These are phyloP conservation scores for Leptobrachium leishanense DNA, from an alignment of 2,113 vertebrate species.

Conservation along the genomic window DNA sequence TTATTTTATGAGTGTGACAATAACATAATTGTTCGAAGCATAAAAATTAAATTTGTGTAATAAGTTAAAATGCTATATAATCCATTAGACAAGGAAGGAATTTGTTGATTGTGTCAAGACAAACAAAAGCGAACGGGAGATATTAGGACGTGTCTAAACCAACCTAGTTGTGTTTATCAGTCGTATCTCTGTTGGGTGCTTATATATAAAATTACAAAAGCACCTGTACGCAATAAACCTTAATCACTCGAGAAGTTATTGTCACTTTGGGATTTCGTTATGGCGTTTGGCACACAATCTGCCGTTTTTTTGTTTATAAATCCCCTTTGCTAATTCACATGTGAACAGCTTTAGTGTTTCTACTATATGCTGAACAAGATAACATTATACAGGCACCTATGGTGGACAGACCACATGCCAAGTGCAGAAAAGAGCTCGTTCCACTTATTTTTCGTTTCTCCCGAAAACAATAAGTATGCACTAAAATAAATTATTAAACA, in stretches of 20 bases:
- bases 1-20: neutral
- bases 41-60: neutral
- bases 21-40: neutral
- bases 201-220: constrained; percentile 36
- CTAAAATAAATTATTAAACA: constrained; percentile 41
- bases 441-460: constrained; percentile 16
- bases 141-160: constrained; percentile 23
- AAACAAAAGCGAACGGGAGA: constrained; percentile 8
- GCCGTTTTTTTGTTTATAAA: constrained; percentile 33
- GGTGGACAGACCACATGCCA: constrained; percentile 27
- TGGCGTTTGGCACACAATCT: constrained; percentile 38
- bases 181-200: constrained; percentile 42
- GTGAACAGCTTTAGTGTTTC: constrained; percentile 38
- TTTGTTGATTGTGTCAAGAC: constrained; percentile 7
- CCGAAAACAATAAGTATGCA: constrained; percentile 33
- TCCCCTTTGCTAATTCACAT: constrained; percentile 43
- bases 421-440: constrained; percentile 24
- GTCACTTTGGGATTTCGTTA: constrained; percentile 33
- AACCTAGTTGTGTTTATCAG: constrained; percentile 27
- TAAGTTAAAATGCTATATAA: neutral
- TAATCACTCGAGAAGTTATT: constrained; percentile 47
- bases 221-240: constrained; percentile 49
- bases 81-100: neutral
- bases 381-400: constrained; percentile 37
- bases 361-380: constrained; percentile 33